A percentile compares a stretch with the other conserved stretches of the same genome.
These are phyloP conservation scores for Tinea semifulvella DNA, from an alignment of 2,888 invertebrate species.

Conservation along the genomic window DNA sequence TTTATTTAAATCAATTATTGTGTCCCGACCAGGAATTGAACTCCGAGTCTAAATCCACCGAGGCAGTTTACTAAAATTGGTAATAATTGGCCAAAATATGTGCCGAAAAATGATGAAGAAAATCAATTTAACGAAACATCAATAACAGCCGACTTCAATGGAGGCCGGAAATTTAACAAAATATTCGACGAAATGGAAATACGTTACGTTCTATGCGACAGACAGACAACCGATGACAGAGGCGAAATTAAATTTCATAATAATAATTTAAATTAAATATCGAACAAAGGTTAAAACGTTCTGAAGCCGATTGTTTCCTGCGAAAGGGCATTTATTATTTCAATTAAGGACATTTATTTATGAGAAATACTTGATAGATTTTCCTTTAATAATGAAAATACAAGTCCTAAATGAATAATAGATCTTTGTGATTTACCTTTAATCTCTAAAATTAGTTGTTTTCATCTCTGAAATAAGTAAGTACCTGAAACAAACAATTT, in stretches of 20 bases:
- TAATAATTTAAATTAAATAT: conserved; percentile 25
- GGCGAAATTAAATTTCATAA: conserved; percentile 43
- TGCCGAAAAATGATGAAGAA: neutral
- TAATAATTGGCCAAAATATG: too few relatives aligned
- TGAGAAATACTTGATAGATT: neutral
- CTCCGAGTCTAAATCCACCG: too few relatives aligned
- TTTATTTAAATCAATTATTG: too few relatives aligned
- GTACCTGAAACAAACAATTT: too few relatives aligned
- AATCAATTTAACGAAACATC: conserved; percentile 10
- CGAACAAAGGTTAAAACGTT: conserved; percentile 8
- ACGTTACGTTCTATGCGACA: conserved; percentile 1
- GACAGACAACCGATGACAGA: conserved; percentile 37
- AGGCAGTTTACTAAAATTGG: too few relatives aligned
- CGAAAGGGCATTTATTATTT: conserved; percentile 8
- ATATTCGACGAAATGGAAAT: neutral
- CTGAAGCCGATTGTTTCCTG: conserved; percentile 5
- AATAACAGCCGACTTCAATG: conserved; percentile 5
- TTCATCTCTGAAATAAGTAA: too few relatives aligned
- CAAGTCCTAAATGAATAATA: too few relatives aligned
- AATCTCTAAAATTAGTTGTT: too few relatives aligned
- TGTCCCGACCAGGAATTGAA: too few relatives aligned
- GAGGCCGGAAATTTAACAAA: conserved; percentile 8
- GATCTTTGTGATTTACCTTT: too few relatives aligned
- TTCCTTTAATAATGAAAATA: neutral
- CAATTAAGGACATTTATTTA: neutral